Base-by-base conservation (phyloP, 92 coral and sea anemone species). In the Epizoanthus illoricatus region DNA sequence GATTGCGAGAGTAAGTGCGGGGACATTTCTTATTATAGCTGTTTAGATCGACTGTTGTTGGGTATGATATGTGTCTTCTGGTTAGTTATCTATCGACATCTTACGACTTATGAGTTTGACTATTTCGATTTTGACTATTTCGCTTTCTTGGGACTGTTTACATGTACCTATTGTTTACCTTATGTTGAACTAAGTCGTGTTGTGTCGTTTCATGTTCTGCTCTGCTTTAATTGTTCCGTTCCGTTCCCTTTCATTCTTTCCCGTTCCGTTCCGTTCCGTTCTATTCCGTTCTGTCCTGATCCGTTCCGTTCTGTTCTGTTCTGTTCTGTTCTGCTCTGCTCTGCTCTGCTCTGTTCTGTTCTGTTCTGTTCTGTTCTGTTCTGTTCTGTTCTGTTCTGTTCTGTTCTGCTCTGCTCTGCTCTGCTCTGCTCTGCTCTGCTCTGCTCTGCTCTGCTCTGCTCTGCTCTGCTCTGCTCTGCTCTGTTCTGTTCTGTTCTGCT, bases 1-100 rank as follows among this genome's bases (percentile, higher is more conserved):
- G 92, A 93, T 47, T 97, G 99, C 49, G 95, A 92, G 85, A 89
- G 99, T 97, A 90, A 84, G 97, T 81, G 40, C 0, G 43, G 5
- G 33, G 33, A 28, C 33, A 28, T 28, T 28, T 28, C 33, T 28
- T 28, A 28, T 28, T 28, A 28, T 16, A 65, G 4, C 40, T 20
- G 28, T 33, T 24, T 63, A 63, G 33, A n/a, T 63, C 6, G 21
- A 63, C 68, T 63, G 33, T 28, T 28, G 33, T 28, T 1, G 33
- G 33, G 33, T 28, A 28, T 28, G 33, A 28, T 28, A 28, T 28
- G 33, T 28, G 33, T 28, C 33, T 33, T 65, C 15, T 65, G 56
- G 56, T 49, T 2, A 7, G 56, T 1, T 0, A 8, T 49, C 56
- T 49, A 11, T 49, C 9, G 56, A 13, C 10, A 52, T 3, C 2